Base-by-base conservation (phyloP, 37 sponge, comb jelly and placozoan species). In the Theonella swinhoei region DNA sequence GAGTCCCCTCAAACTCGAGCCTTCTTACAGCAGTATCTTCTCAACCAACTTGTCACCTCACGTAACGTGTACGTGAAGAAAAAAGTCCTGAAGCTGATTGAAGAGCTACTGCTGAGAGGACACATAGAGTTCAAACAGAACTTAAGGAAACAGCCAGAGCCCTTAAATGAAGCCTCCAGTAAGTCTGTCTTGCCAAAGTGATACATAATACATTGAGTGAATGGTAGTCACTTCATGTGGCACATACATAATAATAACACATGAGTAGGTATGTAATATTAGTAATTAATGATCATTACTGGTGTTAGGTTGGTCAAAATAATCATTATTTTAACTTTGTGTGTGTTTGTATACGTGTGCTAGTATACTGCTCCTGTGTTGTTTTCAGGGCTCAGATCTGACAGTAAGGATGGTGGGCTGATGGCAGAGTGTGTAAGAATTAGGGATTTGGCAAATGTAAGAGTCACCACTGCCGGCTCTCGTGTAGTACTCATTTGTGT, bases 1-100 rank as follows among this genome's bases (percentile, higher is more conserved):
- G 95, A 95, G 64, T 83, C 89, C 72, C 54, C 40, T n/a, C 89
- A 91, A 66, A 78, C 87, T 3, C 70, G 95, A 8, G 66, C 81
- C 4, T 95, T 90, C 77, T 62, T 95, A 0, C 91, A 91, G 66
- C 79, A 95, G 69, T 95, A 91, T 42, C 79, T 95, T 2, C 47
- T 91, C 42, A 91, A 95, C 80, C 61, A 67, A 32, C 64, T 95
- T 8, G 35, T 81, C 32, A 66, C 92, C 34, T 65, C 86, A 9
- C 80, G 70, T 24, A 90, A 90, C 39, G 89, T 91, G 33, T 85
- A 77, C 61, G 87, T 91, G 30, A 95, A 95, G 74, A 62, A 82
- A 1, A 95, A 88, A 65, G 67, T 80, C 39, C 39, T 82, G 67
- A 32, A 23, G 2, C 65, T 80, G 32, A 41, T 78, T n/a, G 64